Conservation (phyloP, 2,113 vertebrate genomes). For the Mobula birostris region DNA sequence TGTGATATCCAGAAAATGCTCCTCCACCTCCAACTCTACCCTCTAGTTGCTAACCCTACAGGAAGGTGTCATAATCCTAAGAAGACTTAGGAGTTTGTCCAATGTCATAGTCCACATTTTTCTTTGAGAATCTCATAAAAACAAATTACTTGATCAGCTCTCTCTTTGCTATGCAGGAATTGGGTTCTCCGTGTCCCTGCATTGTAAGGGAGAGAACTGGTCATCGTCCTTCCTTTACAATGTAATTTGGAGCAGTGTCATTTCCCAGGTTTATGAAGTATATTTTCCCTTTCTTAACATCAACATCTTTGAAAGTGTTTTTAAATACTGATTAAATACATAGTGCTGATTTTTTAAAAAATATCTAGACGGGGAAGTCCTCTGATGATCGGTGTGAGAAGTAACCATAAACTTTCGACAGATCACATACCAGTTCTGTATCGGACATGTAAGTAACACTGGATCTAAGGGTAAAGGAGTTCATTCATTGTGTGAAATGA, state of each 20-base stretch:
- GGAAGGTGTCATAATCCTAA: too few species aligned
- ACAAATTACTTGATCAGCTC: not conserved
- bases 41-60: too few species aligned
- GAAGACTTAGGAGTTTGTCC: not conserved
- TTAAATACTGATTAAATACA: not conserved
- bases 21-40: too few species aligned
- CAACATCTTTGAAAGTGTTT: not conserved
- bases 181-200: not conserved
- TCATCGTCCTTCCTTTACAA: not conserved
- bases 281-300: not conserved
- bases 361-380: slow-evolving; percentile 37
- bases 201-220: not conserved
- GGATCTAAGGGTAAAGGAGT: not conserved
- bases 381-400: slow-evolving; percentile 37
- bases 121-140: not conserved
- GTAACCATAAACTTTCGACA: slow-evolving; percentile 32
- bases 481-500: not conserved
- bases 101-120: not conserved
- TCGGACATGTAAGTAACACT: not conserved
- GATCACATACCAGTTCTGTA: slow-evolving; percentile 39
- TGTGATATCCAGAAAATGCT: not conserved
- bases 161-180: not conserved
- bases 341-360: not conserved
- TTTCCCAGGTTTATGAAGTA: too few species aligned
- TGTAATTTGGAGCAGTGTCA: too few species aligned